Base-by-base conservation (phyloP, 2,797 vertebrate species). In the Xenops minutus region DNA sequence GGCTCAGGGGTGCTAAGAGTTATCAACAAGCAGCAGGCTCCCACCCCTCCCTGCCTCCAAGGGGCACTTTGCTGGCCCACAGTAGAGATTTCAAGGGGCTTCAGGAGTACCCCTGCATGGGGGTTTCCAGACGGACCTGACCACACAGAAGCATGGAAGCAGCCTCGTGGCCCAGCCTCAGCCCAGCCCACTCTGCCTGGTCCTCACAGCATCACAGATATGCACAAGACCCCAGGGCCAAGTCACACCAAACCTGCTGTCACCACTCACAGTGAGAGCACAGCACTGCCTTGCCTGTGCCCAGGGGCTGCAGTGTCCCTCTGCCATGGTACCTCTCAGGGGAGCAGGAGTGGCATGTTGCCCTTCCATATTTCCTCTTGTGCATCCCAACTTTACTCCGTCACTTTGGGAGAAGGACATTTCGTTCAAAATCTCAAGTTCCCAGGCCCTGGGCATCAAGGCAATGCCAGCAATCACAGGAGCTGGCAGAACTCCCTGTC, bases 401-500 rank as follows among this genome's bases (percentile, higher is more conserved):
- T 1, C 5, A 24, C 56, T 76, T 19, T 29, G 39, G 8, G 54
- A 89, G 48, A 64, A 62, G 2, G 7, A 71, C 46, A 61, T 41
- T 67, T 56, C 0, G 0, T 79, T 83, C 23, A 46, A 82, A 87
- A 82, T 41, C 69, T 48, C 2, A 1, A 49, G 62, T 92, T 83
- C 56, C 85, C 85, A 76, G 77, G 46, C 77, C 24, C 58, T 69
- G 63, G 55, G 13, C 66, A 88, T 54, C 43, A 14, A 78, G 77
- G 81, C 34, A 56, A 37, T 72, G 84, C 64, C 83, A 88, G 83
- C 49, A 59, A 61, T 56, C 6, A 3, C 2, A 7, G 83, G 69
- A 86, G 66, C 77, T 90, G 80, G 91, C 86, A 93, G 86, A 55
- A 44, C 74, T 84, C 71, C 52, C 61, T 73, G 87, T 82, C 58